Conservation (phyloP, 1,140 invertebrate species). For the Dysdera silvatica region DNA sequence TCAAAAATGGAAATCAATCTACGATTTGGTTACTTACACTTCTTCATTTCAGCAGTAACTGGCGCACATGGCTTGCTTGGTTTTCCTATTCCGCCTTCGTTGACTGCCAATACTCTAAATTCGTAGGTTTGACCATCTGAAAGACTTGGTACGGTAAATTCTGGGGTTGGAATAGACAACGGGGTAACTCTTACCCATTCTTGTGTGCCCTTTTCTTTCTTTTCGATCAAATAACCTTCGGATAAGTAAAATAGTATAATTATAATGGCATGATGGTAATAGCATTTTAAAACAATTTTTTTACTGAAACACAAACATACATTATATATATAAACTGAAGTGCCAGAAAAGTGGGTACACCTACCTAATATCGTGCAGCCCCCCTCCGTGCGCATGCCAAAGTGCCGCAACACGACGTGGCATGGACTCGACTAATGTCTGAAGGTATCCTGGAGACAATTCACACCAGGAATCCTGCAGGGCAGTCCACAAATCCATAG, state of each 20-base stretch:
- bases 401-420: too few species aligned
- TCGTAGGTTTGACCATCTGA: conserved; percentile 85
- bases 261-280: conserved; percentile 9
- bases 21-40: conserved; percentile 53
- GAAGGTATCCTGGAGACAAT: too few species aligned
- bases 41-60: conserved; percentile 78
- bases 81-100: conserved; percentile 92
- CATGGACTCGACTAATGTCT: too few species aligned
- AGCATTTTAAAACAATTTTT: conserved; percentile 15
- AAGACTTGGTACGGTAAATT: conserved; percentile 81
- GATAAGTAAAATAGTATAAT: conserved; percentile 30
- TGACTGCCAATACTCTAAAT: conserved; percentile 86
- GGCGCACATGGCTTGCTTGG: conserved; percentile 87
- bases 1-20: conserved; percentile 28
- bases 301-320: too few species aligned
- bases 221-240: conserved; percentile 81
- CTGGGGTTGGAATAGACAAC: conserved; percentile 83
- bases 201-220: conserved; percentile 86
- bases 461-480: too few species aligned
- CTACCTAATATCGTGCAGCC: too few species aligned
- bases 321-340: too few species aligned
- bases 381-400: too few species aligned
- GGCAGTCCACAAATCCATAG: too few species aligned
- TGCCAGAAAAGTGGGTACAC: too few species aligned
- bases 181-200: conserved; percentile 83